Conservation (phyloP, 2,113 vertebrate genomes). For the Okapia johnstoni region DNA sequence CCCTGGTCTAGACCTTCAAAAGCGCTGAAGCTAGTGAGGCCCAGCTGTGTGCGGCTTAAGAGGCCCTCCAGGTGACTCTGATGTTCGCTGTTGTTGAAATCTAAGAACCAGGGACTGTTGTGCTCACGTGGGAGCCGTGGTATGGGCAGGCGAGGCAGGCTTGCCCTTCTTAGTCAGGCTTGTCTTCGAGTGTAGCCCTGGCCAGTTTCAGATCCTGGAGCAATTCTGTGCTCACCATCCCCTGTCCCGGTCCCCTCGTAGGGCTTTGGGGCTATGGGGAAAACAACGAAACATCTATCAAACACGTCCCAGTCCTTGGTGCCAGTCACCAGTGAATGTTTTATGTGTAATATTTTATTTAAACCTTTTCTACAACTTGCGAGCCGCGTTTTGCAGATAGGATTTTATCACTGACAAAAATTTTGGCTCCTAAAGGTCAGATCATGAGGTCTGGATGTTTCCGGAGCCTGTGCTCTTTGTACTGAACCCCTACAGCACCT, state of each 20-base stretch:
- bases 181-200: fast-evolving
- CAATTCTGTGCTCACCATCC: not conserved
- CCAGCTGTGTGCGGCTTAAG: not conserved
- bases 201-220: not conserved
- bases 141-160: not conserved
- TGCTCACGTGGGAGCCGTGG: not conserved
- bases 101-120: not conserved
- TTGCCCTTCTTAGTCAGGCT: not conserved
- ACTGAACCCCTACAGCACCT: fast-evolving
- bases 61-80: not conserved
- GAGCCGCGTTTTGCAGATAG: not conserved
- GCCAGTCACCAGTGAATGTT: constrained; percentile 17
- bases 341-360: constrained; percentile 45
- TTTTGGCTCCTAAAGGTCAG: not conserved
- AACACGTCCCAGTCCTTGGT: not conserved
- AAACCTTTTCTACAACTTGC: constrained; percentile 2
- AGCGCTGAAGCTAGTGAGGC: not conserved
- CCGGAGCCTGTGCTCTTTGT: not conserved
- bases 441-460: not conserved
- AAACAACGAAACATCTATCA: not conserved
- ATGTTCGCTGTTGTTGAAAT: fast-evolving
- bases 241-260: not conserved
- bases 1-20: not conserved
- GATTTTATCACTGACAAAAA: constrained; percentile 26
- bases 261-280: not conserved